These are phyloP conservation scores for Drosophila erecta DNA, from an alignment of 1,140 invertebrate genomes.

Conservation along the genomic window DNA sequence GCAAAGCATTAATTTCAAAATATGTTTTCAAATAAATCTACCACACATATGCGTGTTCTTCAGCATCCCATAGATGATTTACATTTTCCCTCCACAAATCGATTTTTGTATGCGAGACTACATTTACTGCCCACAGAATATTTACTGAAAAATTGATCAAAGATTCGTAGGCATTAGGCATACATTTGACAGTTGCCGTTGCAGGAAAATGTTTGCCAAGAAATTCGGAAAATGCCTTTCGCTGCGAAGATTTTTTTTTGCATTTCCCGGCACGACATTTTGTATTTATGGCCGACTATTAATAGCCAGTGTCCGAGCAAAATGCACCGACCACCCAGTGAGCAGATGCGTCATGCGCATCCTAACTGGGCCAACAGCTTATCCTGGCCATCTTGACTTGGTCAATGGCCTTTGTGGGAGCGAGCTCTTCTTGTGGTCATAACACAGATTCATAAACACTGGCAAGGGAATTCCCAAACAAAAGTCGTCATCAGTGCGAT, in stretches of 20 bases:
- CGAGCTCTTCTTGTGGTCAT: constrained; percentile 7
- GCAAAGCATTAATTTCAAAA: too few species aligned
- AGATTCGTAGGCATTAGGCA: constrained; percentile 21
- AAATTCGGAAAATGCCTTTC: constrained; percentile 17
- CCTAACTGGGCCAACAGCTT: constrained; percentile 62
- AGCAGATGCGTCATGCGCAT: constrained; percentile 23
- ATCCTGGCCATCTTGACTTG: background rate
- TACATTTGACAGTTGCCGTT: constrained; percentile 46
- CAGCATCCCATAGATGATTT: too few species aligned
- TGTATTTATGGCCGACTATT: constrained; percentile 36
- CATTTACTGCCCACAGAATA: constrained; percentile 31
- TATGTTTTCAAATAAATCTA: too few species aligned
- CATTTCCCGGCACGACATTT: constrained; percentile 48
- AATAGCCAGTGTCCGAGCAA: constrained; percentile 28
- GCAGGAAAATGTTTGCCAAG: constrained; percentile 28
- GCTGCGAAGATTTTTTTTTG: constrained; percentile 29
- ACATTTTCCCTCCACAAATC: constrained; percentile 10
- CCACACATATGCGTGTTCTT: too few species aligned
- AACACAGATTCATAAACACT: constrained; percentile 43
- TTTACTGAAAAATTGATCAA: constrained; percentile 37
- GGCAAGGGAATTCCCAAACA: constrained; percentile 76
- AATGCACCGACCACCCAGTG: constrained; percentile 42
- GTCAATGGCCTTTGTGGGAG: background rate
- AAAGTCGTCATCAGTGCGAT: constrained; percentile 68
- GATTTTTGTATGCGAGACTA: constrained; percentile 10